Evolutionary conservation across 2,888 invertebrate genomes (phyloP), one percentile per base, ranked within the genome.

Genomic region (Frankliniella intonsa): DNA sequence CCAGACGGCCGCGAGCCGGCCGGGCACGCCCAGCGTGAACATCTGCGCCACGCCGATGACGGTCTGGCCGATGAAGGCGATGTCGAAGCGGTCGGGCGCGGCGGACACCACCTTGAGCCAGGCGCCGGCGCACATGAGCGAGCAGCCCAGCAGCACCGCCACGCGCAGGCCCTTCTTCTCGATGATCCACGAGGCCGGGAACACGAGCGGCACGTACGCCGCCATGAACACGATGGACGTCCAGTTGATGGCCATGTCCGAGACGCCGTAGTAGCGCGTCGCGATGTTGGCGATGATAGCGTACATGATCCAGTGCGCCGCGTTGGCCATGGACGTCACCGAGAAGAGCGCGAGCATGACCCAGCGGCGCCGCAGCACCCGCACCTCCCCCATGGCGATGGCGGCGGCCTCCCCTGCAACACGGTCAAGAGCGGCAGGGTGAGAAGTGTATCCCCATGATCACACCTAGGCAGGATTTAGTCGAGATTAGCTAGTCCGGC

Each of bases 1-100:
- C 93, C 93, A 93, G 22, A 91, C 90, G 0, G 94, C 92, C 0
- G 94, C 92, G 82, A 94, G 86, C 79, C 90, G 89, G 0, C 94
- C 91, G 0, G 94, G 94, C 79, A 93, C 89, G 27, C 91, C 91
- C 51, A 93, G 88, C 83, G 93, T 89, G 85, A 93, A 91, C n/a
- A 93, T 90, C 87, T 94, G 92, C 0, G 92, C 91, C 11, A 88
- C 83, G 0, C 88, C 88, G 49, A 88, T 87, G 62, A 93, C 87
- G 0, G 91, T 86, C 89, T 91, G 91, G 7, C 90, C 91, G 62
- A 91, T 86, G 86, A 94, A 90, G 38, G 92, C 90, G 38, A 93
- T 86, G 85, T 89, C 89, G 87, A 93, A 94, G 80, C 90, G 88
- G 85, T 92, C 90, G 7, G 90, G 91, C 50, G 88, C 85, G 0